Base-by-base conservation (phyloP, 2,113 vertebrate species). In the Crocuta crocuta region DNA sequence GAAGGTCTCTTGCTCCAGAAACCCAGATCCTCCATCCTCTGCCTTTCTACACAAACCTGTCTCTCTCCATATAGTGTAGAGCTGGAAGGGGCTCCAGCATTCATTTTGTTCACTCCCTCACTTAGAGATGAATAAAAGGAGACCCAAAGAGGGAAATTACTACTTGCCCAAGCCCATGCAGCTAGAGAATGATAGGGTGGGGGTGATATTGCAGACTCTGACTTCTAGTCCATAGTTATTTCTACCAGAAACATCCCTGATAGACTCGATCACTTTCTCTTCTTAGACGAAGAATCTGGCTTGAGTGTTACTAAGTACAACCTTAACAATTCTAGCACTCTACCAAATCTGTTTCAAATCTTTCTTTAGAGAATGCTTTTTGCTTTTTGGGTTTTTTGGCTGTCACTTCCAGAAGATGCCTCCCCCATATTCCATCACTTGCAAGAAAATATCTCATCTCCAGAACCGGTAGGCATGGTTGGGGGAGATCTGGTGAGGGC, bases 311-410 rank as follows among this genome's bases (percentile, higher is more conserved):
- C 43, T n/a, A 84, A 65, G 63, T 55, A 48, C 53, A 73, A 81
- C 28, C 33, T 63, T 23, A 45, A 28, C 68, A 39, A 71, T 55
- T 61, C 35, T 95, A 65, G 19, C 48, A 80, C 71, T 3, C 13
- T 65, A 43, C 63, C 89, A 96, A 68, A 45, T 96, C 74, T 33
- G 26, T 80, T 94, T 79, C 39, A 48, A 78, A 90, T 66, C 26
- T 66, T 70, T 87, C 50, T 91, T 88, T 80, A 45, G 53, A 73
- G 70, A 73, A 58, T 71, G 31, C 73, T 68, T 11, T 63, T 48
- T 31, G 7, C 1, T 48, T 76, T 74, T 74, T 24, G n/a, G 9
- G 70, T 45, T 13, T 74, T 80, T 63, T 35, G 35, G 61, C 61
- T 43, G 21, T n/a, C 16, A 70, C 10, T 55, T 3, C 61, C 35